Evolutionary conservation across 2,113 vertebrate species (phyloP).

Genomic region (Plestiodon gilberti): DNA sequence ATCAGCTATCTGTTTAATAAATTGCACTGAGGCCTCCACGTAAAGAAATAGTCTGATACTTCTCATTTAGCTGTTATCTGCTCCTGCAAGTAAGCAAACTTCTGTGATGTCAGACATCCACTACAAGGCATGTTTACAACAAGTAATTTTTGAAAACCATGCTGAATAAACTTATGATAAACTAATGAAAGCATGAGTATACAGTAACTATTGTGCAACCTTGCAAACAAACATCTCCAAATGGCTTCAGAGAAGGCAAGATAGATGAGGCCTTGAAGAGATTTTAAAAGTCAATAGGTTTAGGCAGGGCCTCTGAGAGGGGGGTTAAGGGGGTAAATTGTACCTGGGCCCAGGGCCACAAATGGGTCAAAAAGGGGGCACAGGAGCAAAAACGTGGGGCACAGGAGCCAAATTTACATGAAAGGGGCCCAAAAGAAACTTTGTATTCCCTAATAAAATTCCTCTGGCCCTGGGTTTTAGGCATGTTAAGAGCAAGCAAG

Average conservation of each 20-base stretch:
- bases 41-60: rapidly evolving
- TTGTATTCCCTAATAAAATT: no score
- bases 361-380: no score
- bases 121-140: neutral
- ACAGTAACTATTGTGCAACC: neutral
- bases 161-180: neutral
- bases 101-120: neutral
- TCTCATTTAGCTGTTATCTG: neutral
- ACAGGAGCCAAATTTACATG: no score
- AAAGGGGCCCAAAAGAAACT: no score
- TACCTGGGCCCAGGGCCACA: no score
- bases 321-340: no score
- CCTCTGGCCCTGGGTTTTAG: no score
- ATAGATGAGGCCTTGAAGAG: neutral
- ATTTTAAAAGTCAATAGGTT: neutral
- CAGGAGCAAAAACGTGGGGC: no score
- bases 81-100: neutral
- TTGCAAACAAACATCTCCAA: neutral
- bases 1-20: rapidly evolving
- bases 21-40: neutral
- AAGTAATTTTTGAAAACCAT: neutral
- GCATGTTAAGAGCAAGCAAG: neutral
- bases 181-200: neutral
- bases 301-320: no score
- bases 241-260: neutral